Evolutionary conservation across 2,888 invertebrate genomes (phyloP).

Genomic region (Aphelenchoides bicaudatus): DNA sequence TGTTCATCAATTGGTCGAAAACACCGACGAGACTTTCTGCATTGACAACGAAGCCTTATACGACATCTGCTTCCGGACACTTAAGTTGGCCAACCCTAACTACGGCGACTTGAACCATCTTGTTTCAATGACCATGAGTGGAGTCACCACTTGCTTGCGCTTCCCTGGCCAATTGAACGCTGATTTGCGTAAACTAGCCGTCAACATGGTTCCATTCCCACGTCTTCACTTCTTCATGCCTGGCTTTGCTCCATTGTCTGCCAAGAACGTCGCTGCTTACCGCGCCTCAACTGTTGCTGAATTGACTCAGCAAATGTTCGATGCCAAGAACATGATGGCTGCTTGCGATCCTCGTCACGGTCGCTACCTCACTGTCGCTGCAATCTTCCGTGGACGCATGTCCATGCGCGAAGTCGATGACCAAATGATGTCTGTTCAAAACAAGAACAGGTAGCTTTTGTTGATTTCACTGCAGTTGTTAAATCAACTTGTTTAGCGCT

Average conservation of each 20-base stretch:
- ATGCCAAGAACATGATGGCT: constrained; percentile 62
- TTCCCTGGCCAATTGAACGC: constrained; percentile 83
- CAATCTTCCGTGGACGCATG: constrained; percentile 67
- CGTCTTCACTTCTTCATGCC: constrained; percentile 66
- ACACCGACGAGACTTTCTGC: constrained; percentile 45
- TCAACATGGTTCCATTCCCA: constrained; percentile 91
- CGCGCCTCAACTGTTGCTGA: constrained; percentile 74
- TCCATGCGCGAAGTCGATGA: constrained; percentile 72
- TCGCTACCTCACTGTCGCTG: constrained; percentile 68
- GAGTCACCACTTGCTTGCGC: constrained; percentile 68
- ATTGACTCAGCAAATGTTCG: constrained; percentile 67
- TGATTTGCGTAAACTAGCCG: constrained; percentile 73
- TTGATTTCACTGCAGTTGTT: too few species aligned
- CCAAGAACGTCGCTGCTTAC: constrained; percentile 69
- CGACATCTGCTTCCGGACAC: constrained; percentile 67
- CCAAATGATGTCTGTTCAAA: constrained; percentile 89
- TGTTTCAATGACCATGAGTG: constrained; percentile 65
- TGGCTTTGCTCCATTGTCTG: constrained; percentile 63
- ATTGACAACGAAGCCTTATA: constrained; percentile 66
- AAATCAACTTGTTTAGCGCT: too few species aligned
- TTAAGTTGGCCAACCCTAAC: constrained; percentile 71
- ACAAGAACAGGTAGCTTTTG: constrained; percentile 83
- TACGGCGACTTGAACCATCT: constrained; percentile 68
- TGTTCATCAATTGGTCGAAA: constrained; percentile 64
- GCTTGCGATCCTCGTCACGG: constrained; percentile 65